Base-by-base conservation (phyloP, 37 sponge, comb jelly and placozoan genomes). In the Halichondria panicea region DNA sequence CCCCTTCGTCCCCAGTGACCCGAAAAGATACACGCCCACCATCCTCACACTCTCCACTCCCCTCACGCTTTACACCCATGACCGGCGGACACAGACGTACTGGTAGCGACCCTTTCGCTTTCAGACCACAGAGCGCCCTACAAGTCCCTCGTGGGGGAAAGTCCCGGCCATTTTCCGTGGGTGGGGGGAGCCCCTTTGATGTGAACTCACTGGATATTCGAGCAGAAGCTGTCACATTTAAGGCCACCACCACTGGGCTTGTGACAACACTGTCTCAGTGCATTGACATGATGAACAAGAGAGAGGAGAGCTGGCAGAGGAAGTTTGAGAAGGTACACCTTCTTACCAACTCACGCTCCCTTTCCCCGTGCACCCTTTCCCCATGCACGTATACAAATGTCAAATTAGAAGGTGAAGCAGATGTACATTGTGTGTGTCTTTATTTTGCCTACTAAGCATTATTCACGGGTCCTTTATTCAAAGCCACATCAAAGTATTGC, bases 171-270 rank as follows among this genome's bases (percentile, higher is more conserved):
- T 55, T 59, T 30, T 65, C 78, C 1, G 52, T 33, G 9, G 76
- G 72, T 19, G 76, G 71, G 0, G 76, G 76, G 19, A 52, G 21
- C 25, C 72, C 68, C 8, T 56, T 43, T 6, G 60, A 80, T 5
- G 45, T 80, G 34, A 48, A 53, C 22, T 61, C 43, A 21, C 41
- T 82, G 52, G 96, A 92, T 60, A 87, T 92, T 42, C 48, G 72
- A 3, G 90, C 84, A 7, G 96, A 96, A 63, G 80, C 90, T 7
- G 62, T 86, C 61, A 96, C 96, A 1, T 96, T 96, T 38, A 93
- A 93, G 63, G 96, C 96, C n/a, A 95, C 96, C 2, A 92, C 96
- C 4, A 78, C 90, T 50, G 96, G 87, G 5, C 73, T 96, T n/a
- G 66, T 96, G 21, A 55, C 96, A 1, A 55, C 88, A 30, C 55